phyloP scores from a whole-genome alignment of 2,888 invertebrate species.

The Pyrochroa serraticornis region DNA sequence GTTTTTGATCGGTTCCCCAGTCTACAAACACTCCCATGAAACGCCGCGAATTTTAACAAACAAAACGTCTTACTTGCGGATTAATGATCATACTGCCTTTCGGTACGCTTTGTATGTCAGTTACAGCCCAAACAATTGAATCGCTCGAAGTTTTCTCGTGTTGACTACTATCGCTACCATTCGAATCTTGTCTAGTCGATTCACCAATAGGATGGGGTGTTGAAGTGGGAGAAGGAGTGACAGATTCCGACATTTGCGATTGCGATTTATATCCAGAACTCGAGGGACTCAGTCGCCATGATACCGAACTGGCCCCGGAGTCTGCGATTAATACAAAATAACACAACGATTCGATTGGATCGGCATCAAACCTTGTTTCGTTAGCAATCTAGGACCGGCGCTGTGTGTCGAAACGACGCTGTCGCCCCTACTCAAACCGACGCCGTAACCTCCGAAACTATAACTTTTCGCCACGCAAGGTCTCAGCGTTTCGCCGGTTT shows the following conservation, averaged over 20 bases:
- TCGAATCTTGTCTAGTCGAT: conserved; percentile 45
- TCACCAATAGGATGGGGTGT: conserved; percentile 51
- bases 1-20: conserved; percentile 77
- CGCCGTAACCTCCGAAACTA: conserved; percentile 83
- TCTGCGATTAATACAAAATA: conserved; percentile 53
- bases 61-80: conserved; percentile 65
- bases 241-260: conserved; percentile 75
- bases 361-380: conserved; percentile 71
- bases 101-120: conserved; percentile 83
- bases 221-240: conserved; percentile 77
- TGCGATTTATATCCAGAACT: conserved; percentile 80
- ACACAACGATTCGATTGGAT: neutral
- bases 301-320: conserved; percentile 65
- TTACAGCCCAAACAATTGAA: conserved; percentile 84
- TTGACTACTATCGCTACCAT: conserved; percentile 37
- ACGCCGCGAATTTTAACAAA: neutral
- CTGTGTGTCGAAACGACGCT: conserved; percentile 70
- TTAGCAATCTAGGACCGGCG: conserved; percentile 69
- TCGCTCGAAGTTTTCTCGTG: conserved; percentile 27
- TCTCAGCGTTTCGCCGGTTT: conserved; percentile 57
- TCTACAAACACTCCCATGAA: conserved; percentile 46
- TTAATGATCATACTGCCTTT: conserved; percentile 88
- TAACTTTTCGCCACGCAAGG: conserved; percentile 80
- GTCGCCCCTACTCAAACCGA: conserved; percentile 64
- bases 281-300: conserved; percentile 74